Base-by-base conservation (phyloP, 92 coral and sea anemone species). In the Palythoa grandis region DNA sequence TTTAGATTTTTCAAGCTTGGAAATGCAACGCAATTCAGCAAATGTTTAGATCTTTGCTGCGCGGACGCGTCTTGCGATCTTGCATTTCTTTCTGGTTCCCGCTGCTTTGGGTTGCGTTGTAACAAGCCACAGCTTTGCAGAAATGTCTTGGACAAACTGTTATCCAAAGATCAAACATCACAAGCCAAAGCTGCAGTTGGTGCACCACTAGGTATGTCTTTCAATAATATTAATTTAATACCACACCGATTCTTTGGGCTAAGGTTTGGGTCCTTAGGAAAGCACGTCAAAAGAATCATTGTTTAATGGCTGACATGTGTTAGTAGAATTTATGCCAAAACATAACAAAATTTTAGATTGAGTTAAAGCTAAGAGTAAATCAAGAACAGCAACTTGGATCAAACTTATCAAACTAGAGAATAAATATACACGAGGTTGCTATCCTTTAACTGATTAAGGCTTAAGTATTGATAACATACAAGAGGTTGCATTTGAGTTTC, bases 1-100 rank as follows among this genome's bases (percentile, higher is more conserved):
- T 80, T 80, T 80, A 47, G 35, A 39, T 80, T 80, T 50, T 66
- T 48, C 63, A 80, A 80, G 47, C 85, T 80, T 50, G 85, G 74
- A 80, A 80, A 80, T 40, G 60, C 48, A 19, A 66, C 25, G 48
- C 58, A 80, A 24, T 66, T 80, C 58, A 65, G 35, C 58, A 24
- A 47, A 5, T 80, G 85, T 47, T 80, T 80, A 80, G 61, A 80
- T 5, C 22, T 67, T 19, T 80, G 85, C 22, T 80, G 85, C 65
- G 85, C n/a, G 58, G 47, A 80, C 15, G 23, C 61, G 70, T 66
- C 40, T 13, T 80, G 85, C 57, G 74, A 80, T 15, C 85, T 80
- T 16, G 74, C 74, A 22, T 38, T 80, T 66, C 56, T 65, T 37
- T 80, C 85, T 4, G 57, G 74, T 14, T 43, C 60, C 20, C 85